Evolutionary conservation across 1,140 invertebrate species (phyloP), one percentile per base, ranked within the genome.

Genomic region (Leptinotarsa texana): DNA sequence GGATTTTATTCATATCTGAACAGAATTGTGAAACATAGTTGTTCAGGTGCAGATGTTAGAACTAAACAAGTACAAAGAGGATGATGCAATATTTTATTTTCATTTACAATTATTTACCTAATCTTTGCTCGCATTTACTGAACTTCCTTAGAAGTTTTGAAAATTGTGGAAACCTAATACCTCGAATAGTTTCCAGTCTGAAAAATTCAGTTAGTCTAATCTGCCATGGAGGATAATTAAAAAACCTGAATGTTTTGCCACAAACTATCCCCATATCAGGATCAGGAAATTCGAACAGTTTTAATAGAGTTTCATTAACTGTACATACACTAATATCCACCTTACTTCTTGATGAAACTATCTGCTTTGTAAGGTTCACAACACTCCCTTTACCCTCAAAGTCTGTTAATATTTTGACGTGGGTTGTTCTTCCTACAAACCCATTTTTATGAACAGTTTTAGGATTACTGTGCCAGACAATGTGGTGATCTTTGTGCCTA

Each of bases 151-250:
- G 85, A 80, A 89, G 79, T 80, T 87, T 79, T 77, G 88, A 72
- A 85, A 90, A 92, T 75, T 86, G 85, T 66, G 87, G 83, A 70
- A 88, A 83, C 76, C 85, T 87, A 77, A 92, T 75, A 81, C 82
- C 87, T 81, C 88, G 84, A 78, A 89, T 86, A 74, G 86, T 82
- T 76, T 87, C 86, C 77, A 91, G 78, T 84, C 87, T 89, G 84
- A 91, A 83, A 85, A 93, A 92, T 86, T 92, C 91, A 49, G 91
- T 91, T 63, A 91, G 80, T 86, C 89, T 87, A 79, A 91, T 90
- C 79, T 93, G 91, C 92, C 92, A 93, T 57, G 91, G 92, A 21
- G 92, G 84, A 82, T 92, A 86, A 73, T 90, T 91, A 82, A 88
- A 88, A 57, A 90, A 90, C 74, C 85, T 88, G 78, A 89, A 89